phyloP scores from a whole-genome alignment of 2,888 invertebrate species.

The Crematogaster levior region DNA sequence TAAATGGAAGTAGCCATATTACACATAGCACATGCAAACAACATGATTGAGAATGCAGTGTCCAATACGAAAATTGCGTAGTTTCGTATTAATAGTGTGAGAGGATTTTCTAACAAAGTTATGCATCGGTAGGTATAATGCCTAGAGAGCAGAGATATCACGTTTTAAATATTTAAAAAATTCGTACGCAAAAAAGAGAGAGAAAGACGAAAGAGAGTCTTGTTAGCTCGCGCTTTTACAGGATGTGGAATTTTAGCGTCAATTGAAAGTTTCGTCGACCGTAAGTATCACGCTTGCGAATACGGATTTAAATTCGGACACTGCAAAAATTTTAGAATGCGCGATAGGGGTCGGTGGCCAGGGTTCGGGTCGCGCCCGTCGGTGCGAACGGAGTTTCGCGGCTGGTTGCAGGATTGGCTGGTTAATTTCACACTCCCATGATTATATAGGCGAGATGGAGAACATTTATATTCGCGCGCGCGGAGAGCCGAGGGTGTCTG shows the following conservation, averaged over 20 bases:
- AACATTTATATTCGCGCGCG: slow-evolving; percentile 82
- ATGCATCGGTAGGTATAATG: neutral
- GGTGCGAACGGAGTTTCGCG: slow-evolving; percentile 75
- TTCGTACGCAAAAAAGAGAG: neutral
- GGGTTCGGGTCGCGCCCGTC: slow-evolving; percentile 58
- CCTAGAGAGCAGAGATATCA: neutral
- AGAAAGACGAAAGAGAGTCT: neutral
- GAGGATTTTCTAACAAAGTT: neutral
- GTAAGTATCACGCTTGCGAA: slow-evolving; percentile 4
- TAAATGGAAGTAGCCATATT: no score
- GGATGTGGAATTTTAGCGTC: slow-evolving; percentile 8
- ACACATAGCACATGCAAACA: neutral
- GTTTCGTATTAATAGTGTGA: neutral
- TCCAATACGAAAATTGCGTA: neutral
- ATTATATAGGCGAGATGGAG: slow-evolving; percentile 83
- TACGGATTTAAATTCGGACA: slow-evolving; percentile 65
- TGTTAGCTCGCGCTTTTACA: neutral
- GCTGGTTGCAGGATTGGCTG: slow-evolving; percentile 82
- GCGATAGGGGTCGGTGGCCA: slow-evolving; percentile 57
- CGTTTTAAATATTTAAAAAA: neutral
- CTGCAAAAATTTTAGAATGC: slow-evolving; percentile 69
- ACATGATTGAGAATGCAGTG: neutral
- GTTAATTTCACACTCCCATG: slow-evolving; percentile 85
- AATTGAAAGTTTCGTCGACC: slow-evolving; percentile 40
- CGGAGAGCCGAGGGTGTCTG: slow-evolving; percentile 73